Base-by-base conservation (phyloP, 2,888 invertebrate species). In the Phortica okadai region DNA sequence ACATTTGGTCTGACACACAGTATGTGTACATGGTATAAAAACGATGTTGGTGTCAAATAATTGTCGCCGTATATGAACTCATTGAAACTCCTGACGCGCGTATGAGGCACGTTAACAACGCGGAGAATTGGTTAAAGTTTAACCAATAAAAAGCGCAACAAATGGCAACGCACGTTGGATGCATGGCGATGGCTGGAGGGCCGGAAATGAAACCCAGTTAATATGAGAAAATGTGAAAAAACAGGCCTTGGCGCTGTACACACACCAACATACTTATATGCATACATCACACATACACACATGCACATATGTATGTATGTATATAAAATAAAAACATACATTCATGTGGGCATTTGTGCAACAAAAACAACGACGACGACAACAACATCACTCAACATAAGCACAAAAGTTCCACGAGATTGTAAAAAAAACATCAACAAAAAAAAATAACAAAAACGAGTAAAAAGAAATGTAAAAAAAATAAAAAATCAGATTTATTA, bases 141-240 rank as follows among this genome's bases (percentile, higher is more conserved):
- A 74, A 77, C 80, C 82, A 82, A 80, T 82, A 81, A 80, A 82
- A 81, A 77, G 78, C 74, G 80, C 75, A 81, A 77, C 80, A 82
- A 82, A 81, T 82, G 79, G 64, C 75, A 64, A 76, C 76, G 64
- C 74, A 77, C 42, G 42, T 14, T 21, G 50, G 50, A 45, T 6
- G 6, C 45, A 45, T 10, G 45, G 45, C 14, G 14, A 6, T 14
- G 50, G 50, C 50, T 3, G 14, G 10, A 50, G 14, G 2, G 1
- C 3, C 10, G 50, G 10, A 50, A 2, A 6, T 50, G 14, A 50
- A 50, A 50, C 8, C 50, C 50, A 6, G 14, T 8, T 50, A 14
- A 50, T 50, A 50, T 50, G 8, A 8, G 14, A 50, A 50, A 8
- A 50, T 6, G 6, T 50, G 6, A 50, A 3, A 50, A 50, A 50